Percentiles rank a stretch among this genome's conserved stretches.
phyloP scores from a whole-genome alignment of 2,888 invertebrate genomes.

The Caenorhabditis panamensis region DNA sequence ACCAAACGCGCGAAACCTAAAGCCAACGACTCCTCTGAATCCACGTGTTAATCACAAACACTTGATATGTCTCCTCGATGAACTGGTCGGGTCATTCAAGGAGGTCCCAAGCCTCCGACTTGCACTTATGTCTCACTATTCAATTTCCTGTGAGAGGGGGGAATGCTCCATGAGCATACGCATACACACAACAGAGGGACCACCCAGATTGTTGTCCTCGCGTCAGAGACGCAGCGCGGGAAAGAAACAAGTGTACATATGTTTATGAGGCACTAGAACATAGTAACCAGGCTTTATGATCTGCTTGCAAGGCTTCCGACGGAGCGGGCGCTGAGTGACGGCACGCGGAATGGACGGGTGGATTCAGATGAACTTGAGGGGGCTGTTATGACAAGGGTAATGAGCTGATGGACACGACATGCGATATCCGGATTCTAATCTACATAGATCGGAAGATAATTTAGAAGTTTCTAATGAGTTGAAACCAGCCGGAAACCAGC shows the following conservation, averaged over 20 bases:
- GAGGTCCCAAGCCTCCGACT: not conserved
- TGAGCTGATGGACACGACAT: constrained; percentile 7
- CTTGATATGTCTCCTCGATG: constrained; percentile 6
- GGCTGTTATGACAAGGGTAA: constrained; percentile 21
- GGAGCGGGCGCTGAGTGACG: not conserved
- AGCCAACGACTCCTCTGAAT: not conserved
- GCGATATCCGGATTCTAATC: not conserved
- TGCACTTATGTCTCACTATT: constrained; percentile 23
- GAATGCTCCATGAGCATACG: constrained; percentile 17
- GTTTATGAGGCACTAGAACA: constrained; percentile 33
- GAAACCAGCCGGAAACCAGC: no score
- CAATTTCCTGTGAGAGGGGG: constrained; percentile 15
- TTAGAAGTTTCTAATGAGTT: not conserved
- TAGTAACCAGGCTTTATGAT: constrained; percentile 37
- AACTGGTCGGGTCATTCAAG: not conserved
- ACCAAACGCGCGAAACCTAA: not conserved
- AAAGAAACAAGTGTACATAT: constrained; percentile 27
- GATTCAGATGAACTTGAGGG: no score
- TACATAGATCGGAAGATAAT: not conserved
- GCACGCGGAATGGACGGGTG: not conserved
- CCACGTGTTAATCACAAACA: constrained; percentile 12
- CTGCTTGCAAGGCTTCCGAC: constrained; percentile 29
- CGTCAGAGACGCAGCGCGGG: not conserved
- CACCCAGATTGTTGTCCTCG: not conserved
- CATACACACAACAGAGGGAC: constrained; percentile 7